phyloP scores from a whole-genome alignment of 2,113 vertebrate species.

The Corvus moneduloides region DNA sequence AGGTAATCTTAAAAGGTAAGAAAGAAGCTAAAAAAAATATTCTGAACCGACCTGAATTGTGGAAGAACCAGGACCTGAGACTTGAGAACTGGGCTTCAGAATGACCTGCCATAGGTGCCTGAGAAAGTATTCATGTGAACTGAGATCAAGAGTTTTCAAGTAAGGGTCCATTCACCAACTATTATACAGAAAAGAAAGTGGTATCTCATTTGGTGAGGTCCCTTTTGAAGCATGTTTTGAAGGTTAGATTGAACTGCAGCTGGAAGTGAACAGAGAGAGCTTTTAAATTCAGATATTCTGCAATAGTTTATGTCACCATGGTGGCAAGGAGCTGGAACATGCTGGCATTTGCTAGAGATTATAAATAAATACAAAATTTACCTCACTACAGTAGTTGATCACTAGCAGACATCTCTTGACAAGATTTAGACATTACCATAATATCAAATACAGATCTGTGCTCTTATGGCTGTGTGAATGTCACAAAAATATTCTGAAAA shows the following conservation, averaged over 20 bases:
- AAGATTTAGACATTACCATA: background rate
- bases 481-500: background rate
- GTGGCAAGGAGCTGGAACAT: background rate
- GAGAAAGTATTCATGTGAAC: constrained; percentile 8
- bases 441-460: background rate
- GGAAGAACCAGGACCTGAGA: background rate
- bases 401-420: background rate
- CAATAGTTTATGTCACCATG: background rate
- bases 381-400: background rate
- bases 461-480: background rate
- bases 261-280: background rate
- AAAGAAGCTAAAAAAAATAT: background rate
- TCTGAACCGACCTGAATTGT: background rate
- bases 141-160: constrained; percentile 11
- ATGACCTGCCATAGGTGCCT: background rate
- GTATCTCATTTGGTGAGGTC: background rate
- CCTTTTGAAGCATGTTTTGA: background rate
- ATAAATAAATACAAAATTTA: background rate
- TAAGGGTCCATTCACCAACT: background rate
- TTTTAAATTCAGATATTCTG: background rate
- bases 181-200: background rate
- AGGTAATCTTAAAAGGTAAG: background rate
- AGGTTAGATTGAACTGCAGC: background rate
- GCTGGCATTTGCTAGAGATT: background rate
- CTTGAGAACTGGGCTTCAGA: background rate